phyloP scores from a whole-genome alignment of 1,140 invertebrate genomes.

The Philopotamus ludificatus region DNA sequence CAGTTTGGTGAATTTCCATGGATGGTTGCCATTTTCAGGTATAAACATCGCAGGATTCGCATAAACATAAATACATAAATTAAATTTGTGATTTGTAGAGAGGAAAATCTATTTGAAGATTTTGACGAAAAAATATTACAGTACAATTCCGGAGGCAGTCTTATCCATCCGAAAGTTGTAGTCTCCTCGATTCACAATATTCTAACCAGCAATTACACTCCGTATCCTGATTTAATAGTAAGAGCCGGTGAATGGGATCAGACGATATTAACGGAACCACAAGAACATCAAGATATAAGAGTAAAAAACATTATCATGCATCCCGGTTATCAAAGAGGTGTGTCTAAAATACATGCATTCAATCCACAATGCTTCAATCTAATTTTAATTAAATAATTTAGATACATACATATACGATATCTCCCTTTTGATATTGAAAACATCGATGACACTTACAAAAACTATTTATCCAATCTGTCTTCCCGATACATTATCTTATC shows the following conservation, averaged over 20 bases:
- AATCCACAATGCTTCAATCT: no score
- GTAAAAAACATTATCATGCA: neutral
- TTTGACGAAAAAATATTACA: no score
- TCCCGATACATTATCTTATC: slow-evolving; percentile 48
- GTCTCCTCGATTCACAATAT: slow-evolving; percentile 71
- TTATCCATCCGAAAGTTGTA: slow-evolving; percentile 70
- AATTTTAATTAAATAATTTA: no score
- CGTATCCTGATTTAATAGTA: slow-evolving; percentile 46
- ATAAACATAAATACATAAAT: no score
- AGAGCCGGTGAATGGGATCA: slow-evolving; percentile 81
- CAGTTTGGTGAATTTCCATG: neutral
- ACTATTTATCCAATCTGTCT: slow-evolving; percentile 74
- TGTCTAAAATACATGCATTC: neutral
- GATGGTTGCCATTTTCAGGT: neutral
- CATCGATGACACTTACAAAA: slow-evolving; percentile 58
- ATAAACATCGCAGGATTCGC: no score
- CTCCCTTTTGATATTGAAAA: slow-evolving; percentile 63
- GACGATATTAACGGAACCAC: slow-evolving; percentile 60
- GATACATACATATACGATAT: slow-evolving; percentile 59
- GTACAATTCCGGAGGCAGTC: slow-evolving; percentile 73
- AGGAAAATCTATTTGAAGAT: no score
- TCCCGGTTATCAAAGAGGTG: neutral
- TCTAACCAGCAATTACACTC: slow-evolving; percentile 39
- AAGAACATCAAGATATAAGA: neutral
- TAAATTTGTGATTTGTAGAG: no score